Evolutionary conservation across 1,140 invertebrate species (phyloP), one percentile per base, ranked within the genome.

Genomic region (Rhyacophila brunnea): DNA sequence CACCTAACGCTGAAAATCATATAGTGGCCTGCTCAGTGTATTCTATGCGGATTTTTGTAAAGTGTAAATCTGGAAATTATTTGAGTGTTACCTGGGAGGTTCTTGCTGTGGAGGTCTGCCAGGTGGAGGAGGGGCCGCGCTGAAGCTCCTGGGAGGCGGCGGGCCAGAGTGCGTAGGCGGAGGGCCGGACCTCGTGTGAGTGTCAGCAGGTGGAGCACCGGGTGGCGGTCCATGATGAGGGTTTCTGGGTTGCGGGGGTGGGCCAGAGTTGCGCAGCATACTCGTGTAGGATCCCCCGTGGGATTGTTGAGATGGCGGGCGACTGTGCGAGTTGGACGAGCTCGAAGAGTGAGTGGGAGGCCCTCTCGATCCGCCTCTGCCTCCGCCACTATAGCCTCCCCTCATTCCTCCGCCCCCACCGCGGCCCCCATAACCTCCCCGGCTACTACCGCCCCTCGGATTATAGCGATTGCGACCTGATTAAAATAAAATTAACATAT

Each of bases 391-490:
- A 6, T 49, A 19, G 14, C 49, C 14, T 28, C 49, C 49, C 38
- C 49, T 15, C 9, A 11, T 38, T 11, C 34, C 14, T n/a, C 7
- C 9, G 2, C 36, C 18, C 2, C 34, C 35, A 5, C 34, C 28
- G 15, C 28, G 45, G 45, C 60, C 55, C 15, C 58, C 58, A 35
- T 36, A 11, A 14, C 36, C 49, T 1, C 15, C 32, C 4, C 7
- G 7, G 15, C 28, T 54, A 43, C 60, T 55, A 6, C 58, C 50
- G 60, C 70, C 73, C 70, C 65, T 1, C 45, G 48, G 9, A 35
- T 46, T 59, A 19, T 54, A 60, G 28, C 58, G 58, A 43, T 54
- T 58, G 23, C 62, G 53, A 43, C 58, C 62, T 64, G 15, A 13
- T 58, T 50, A 35, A 50, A 28, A 44, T 20, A 40, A 43, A 50